phyloP scores from a whole-genome alignment of 1,140 invertebrate species.

The Pachypeltis micranthus region DNA sequence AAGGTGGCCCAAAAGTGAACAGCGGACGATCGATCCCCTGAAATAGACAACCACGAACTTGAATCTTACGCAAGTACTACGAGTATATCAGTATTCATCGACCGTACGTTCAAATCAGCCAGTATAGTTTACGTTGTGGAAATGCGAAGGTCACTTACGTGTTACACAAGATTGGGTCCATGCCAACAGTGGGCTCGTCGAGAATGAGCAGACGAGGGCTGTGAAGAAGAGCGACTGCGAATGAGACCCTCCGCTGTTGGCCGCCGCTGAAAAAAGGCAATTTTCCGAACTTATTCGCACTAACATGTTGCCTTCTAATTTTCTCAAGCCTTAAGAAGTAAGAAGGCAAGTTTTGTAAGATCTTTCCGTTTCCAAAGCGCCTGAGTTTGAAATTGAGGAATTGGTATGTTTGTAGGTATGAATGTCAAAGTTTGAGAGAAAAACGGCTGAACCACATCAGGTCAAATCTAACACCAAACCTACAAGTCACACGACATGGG shows the following conservation, averaged over 20 bases:
- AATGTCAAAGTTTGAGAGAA: neutral
- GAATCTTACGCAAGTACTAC: too few species aligned
- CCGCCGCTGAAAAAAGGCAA: constrained; percentile 54
- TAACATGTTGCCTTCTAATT: too few species aligned
- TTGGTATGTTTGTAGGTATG: neutral
- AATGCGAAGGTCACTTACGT: constrained; percentile 12
- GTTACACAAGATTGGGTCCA: constrained; percentile 63
- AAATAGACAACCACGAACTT: constrained; percentile 24
- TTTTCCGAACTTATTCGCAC: neutral
- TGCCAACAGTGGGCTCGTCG: constrained; percentile 84
- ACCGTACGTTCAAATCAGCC: too few species aligned
- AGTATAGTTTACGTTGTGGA: too few species aligned
- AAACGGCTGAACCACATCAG: too few species aligned
- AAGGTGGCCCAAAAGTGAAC: constrained; percentile 36
- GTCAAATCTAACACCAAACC: too few species aligned
- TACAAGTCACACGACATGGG: too few species aligned
- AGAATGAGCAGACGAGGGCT: constrained; percentile 76
- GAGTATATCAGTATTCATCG: too few species aligned
- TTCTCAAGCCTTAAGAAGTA: too few species aligned
- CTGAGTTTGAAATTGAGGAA: neutral
- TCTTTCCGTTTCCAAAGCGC: neutral
- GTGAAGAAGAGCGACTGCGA: constrained; percentile 75
- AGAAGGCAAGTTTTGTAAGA: too few species aligned
- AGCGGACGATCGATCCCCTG: constrained; percentile 42
- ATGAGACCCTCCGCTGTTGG: constrained; percentile 73